Conservation (phyloP, 2,113 vertebrate species). For the Galeopterus variegatus region DNA sequence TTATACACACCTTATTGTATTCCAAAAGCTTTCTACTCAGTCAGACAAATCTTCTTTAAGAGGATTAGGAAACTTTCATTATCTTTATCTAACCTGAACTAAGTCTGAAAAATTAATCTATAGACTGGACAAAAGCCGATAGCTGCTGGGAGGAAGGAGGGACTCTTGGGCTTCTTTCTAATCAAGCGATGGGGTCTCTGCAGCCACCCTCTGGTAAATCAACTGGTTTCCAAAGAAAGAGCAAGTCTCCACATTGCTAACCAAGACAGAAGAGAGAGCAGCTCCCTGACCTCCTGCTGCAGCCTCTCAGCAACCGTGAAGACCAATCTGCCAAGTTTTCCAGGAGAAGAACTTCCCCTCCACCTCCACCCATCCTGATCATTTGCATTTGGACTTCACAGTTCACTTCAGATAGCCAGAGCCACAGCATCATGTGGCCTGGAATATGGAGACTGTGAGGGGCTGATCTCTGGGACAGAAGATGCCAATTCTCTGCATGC, state of each 20-base stretch:
- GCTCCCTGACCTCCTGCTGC: background rate
- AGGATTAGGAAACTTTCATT: conserved; percentile 93
- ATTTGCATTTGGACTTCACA: background rate
- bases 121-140: conserved; percentile 86
- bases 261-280: background rate
- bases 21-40: conserved; percentile 90
- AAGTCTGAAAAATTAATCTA: conserved; percentile 91
- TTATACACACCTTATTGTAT: conserved; percentile 91
- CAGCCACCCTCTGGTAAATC: background rate
- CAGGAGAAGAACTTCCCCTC: background rate
- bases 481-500: fast-evolving
- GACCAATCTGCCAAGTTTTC: background rate
- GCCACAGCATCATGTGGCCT: background rate
- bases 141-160: conserved; percentile 51
- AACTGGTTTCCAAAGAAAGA: background rate
- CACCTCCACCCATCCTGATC: fast-evolving
- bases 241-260: background rate
- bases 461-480: background rate
- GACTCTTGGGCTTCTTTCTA: conserved; percentile 43
- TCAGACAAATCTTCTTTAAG: conserved; percentile 92
- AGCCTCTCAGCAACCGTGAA: background rate
- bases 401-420: background rate
- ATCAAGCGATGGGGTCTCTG: background rate
- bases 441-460: background rate
- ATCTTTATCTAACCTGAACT: conserved; percentile 93